These are phyloP conservation scores for Diarsia dahlii DNA, from an alignment of 2,888 invertebrate genomes.

Conservation along the genomic window DNA sequence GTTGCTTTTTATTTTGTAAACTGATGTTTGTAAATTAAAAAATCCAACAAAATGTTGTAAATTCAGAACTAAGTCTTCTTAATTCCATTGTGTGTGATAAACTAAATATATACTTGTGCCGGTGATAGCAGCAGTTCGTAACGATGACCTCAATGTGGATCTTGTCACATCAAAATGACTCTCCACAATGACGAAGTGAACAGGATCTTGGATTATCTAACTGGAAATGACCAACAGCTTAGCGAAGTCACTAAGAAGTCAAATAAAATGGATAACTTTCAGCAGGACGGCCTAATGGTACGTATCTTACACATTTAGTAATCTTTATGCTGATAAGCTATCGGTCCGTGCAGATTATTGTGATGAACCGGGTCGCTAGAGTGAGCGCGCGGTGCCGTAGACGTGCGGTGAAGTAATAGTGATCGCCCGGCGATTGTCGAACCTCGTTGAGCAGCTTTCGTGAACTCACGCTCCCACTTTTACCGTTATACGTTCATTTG, in stretches of 20 bases:
- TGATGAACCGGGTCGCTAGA: slow-evolving; percentile 70
- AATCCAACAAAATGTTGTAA: slow-evolving; percentile 66
- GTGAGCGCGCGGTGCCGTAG: slow-evolving; percentile 76
- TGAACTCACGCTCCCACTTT: slow-evolving; percentile 86
- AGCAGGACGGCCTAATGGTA: slow-evolving; percentile 84
- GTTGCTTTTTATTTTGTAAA: slow-evolving; percentile 80
- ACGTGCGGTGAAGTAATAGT: slow-evolving; percentile 85
- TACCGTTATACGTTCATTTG: slow-evolving; percentile 90
- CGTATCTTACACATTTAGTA: slow-evolving; percentile 72
- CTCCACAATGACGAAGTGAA: slow-evolving; percentile 83
- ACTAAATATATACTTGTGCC: slow-evolving; percentile 45
- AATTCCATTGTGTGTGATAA: slow-evolving; percentile 55
- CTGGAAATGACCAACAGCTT: slow-evolving; percentile 81
- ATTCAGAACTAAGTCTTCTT: slow-evolving; percentile 57
- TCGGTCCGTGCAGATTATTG: slow-evolving; percentile 70
- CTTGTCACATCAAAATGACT: slow-evolving; percentile 79
- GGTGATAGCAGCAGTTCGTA: slow-evolving; percentile 58
- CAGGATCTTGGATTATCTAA: slow-evolving; percentile 85
- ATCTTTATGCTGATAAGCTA: slow-evolving; percentile 78
- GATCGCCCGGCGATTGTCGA: slow-evolving; percentile 77
- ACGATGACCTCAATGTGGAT: slow-evolving; percentile 75
- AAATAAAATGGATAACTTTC: slow-evolving; percentile 84
- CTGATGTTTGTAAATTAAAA: slow-evolving; percentile 71
- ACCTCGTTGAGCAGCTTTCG: slow-evolving; percentile 88
- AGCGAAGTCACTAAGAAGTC: slow-evolving; percentile 73